Percentiles rank a stretch among this genome's conserved stretches.
Conservation (phyloP, 2,797 vertebrate genomes). For the Takifugu ocellatus region DNA sequence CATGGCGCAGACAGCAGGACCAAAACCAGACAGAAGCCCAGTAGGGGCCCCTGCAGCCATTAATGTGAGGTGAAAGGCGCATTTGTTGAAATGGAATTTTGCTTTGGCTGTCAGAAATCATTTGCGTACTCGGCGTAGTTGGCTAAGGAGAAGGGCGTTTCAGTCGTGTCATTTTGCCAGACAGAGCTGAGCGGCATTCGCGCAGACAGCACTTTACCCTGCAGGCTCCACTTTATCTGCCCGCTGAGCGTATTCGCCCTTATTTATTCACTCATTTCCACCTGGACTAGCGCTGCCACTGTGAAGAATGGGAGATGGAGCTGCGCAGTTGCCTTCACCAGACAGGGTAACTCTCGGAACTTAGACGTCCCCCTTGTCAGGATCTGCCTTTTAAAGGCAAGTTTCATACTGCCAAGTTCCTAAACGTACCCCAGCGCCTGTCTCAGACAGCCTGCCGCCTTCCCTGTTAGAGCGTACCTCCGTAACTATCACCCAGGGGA, state of each 20-base stretch:
- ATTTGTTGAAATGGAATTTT: conserved; percentile 15
- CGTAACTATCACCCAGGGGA: conserved; percentile 24
- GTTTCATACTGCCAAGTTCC: background rate
- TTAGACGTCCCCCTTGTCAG: conserved; percentile 56
- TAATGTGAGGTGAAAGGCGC: conserved; percentile 12
- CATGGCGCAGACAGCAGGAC: conserved; percentile 9
- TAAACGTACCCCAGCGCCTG: background rate
- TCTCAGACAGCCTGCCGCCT: conserved; percentile 11
- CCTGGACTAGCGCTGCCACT: conserved; percentile 69
- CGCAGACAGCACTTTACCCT: conserved; percentile 41
- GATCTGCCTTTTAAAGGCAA: conserved; percentile 19
- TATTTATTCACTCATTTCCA: conserved; percentile 76
- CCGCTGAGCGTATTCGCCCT: conserved; percentile 59
- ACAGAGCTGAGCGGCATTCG: conserved; percentile 37
- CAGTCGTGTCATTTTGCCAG: conserved; percentile 42
- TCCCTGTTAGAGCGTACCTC: conserved; percentile 22
- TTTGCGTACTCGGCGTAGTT: conserved; percentile 19
- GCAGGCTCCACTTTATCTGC: conserved; percentile 65
- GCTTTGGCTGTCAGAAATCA: conserved; percentile 28
- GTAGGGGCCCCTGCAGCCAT: conserved; percentile 7
- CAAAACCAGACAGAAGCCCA: conserved; percentile 15
- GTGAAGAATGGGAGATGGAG: conserved; percentile 73
- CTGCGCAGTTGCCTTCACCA: conserved; percentile 71
- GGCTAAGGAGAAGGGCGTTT: conserved; percentile 10
- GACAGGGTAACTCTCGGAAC: conserved; percentile 65